Evolutionary conservation across 2,797 vertebrate genomes (phyloP).

Genomic region (Botia almorhae): DNA sequence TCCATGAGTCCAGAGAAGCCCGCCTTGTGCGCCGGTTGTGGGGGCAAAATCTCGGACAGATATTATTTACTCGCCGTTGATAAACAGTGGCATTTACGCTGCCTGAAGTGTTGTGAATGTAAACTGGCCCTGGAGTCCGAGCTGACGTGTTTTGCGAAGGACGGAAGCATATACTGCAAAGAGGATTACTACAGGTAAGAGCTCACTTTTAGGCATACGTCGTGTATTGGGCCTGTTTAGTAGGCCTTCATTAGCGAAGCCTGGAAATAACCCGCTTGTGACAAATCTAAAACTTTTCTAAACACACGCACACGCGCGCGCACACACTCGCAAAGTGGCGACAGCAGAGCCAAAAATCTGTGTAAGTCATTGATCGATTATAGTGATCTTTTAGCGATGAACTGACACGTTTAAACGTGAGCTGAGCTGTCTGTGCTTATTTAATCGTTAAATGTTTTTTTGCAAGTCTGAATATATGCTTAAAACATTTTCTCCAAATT

Average conservation of each 20-base stretch:
- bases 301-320: neutral
- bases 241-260: neutral
- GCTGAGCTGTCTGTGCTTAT: neutral
- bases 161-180: constrained; percentile 99
- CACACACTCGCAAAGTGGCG: neutral
- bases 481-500: constrained; percentile 7
- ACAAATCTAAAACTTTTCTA: neutral
- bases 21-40: constrained; percentile 95
- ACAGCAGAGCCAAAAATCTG: neutral
- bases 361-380: constrained; percentile 30
- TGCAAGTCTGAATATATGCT: neutral
- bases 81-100: constrained; percentile 98
- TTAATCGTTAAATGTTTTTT: neutral
- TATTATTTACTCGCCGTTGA: constrained; percentile 99
- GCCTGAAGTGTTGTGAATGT: constrained; percentile 99
- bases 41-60: constrained; percentile 97
- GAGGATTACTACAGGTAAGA: constrained; percentile 99
- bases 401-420: constrained; percentile 9
- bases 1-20: constrained; percentile 97
- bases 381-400: neutral
- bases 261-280: neutral
- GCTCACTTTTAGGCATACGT: constrained; percentile 9
- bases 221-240: constrained; percentile 3
- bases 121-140: constrained; percentile 98
- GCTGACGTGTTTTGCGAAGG: constrained; percentile 98